Conservation (phyloP, 35 echinoderm and acorn worm genomes). For the Hemicentrotus pulcherrimus region DNA sequence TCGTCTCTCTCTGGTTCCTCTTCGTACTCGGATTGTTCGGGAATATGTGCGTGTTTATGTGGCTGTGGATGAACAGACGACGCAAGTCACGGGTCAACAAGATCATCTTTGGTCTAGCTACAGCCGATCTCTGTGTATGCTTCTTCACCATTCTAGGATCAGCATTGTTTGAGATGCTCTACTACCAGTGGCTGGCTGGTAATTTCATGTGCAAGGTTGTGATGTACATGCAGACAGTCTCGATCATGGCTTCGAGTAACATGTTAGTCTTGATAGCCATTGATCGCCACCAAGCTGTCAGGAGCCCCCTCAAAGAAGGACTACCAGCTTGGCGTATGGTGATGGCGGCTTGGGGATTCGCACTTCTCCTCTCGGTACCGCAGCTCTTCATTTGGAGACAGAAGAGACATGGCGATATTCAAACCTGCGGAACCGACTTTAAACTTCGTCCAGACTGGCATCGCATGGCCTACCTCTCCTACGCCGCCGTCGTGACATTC, state of each 20-base stretch:
- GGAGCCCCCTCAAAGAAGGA: constrained; percentile 79
- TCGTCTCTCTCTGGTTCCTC: constrained; percentile 74
- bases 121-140: constrained; percentile 89
- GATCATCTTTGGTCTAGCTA: constrained; percentile 85
- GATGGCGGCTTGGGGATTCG: constrained; percentile 65
- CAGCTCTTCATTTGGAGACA: constrained; percentile 81
- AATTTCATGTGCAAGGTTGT: constrained; percentile 83
- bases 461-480: constrained; percentile 69
- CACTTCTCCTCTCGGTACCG: constrained; percentile 65
- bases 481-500: constrained; percentile 76
- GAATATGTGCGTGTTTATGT: constrained; percentile 78
- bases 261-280: constrained; percentile 89
- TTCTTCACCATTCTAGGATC: constrained; percentile 79
- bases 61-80: constrained; percentile 79
- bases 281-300: constrained; percentile 89
- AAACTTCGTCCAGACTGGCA: constrained; percentile 36
- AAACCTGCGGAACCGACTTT: constrained; percentile 71
- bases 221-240: constrained; percentile 84
- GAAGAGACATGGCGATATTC: background rate
- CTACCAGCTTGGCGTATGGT: constrained; percentile 71
- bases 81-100: constrained; percentile 85
- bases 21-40: constrained; percentile 85
- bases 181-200: constrained; percentile 77
- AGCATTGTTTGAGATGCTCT: constrained; percentile 73
- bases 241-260: constrained; percentile 89